phyloP scores from a whole-genome alignment of 2,113 vertebrate species.

The Propithecus coquereli region DNA sequence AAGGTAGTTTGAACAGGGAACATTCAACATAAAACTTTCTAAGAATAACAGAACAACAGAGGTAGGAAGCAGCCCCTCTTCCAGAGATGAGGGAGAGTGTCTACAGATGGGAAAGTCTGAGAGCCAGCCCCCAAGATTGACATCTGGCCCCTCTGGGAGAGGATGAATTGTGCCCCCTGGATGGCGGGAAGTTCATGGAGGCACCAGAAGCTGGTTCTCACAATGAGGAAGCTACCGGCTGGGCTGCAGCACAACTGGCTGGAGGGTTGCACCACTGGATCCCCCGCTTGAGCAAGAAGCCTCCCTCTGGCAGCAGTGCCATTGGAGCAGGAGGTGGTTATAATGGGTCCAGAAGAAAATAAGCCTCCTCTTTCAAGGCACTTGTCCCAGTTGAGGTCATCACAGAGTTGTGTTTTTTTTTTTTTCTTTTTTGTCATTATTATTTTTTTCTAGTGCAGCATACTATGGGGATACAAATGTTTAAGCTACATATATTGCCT shows the following conservation, averaged over 20 bases:
- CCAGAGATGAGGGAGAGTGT: not conserved
- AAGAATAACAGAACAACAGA: too few species aligned
- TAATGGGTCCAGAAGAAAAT: not conserved
- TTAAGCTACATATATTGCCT: too few species aligned
- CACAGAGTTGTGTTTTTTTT: not conserved
- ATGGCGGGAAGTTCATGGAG: not conserved
- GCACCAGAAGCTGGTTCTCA: not conserved
- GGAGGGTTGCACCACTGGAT: not conserved
- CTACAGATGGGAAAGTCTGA: too few species aligned
- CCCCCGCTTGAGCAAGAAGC: not conserved
- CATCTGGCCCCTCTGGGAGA: not conserved
- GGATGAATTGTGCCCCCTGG: not conserved
- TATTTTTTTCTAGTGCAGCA: too few species aligned
- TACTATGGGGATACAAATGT: too few species aligned
- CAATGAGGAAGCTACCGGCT: not conserved
- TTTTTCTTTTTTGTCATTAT: too few species aligned
- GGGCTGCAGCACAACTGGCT: not conserved
- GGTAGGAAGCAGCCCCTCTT: fast-evolving
- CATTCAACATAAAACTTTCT: not conserved
- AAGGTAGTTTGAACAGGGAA: not conserved
- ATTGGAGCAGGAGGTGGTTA: too few species aligned
- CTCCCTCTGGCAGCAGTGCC: not conserved
- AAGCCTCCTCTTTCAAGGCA: not conserved
- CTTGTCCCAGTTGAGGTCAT: too few species aligned
- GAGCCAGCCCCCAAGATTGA: not conserved